Conservation (phyloP, 2,888 invertebrate genomes). For the Prosopocoilus inquinatus region DNA sequence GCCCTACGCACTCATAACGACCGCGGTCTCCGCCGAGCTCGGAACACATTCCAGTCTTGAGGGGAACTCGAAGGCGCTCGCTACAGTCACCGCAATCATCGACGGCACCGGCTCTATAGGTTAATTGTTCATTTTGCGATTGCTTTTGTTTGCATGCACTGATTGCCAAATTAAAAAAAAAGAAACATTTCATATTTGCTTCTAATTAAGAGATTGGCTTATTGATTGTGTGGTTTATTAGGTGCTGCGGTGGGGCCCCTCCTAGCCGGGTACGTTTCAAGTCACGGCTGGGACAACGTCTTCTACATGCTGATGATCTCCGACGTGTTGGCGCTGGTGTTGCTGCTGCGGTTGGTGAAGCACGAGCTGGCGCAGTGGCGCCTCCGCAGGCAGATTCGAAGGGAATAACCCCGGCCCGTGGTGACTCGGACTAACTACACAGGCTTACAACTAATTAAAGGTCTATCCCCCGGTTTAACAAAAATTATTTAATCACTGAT, state of each 20-base stretch:
- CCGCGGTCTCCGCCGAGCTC: slow-evolving; percentile 92
- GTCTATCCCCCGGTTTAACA: too few species aligned
- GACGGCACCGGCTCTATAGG: slow-evolving; percentile 94
- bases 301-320: slow-evolving; percentile 88
- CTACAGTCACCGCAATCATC: slow-evolving; percentile 97
- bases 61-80: slow-evolving; percentile 84
- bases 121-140: slow-evolving; percentile 36
- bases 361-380: slow-evolving; percentile 47
- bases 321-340: slow-evolving; percentile 73
- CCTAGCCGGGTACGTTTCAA: slow-evolving; percentile 78
- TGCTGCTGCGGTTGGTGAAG: slow-evolving; percentile 59
- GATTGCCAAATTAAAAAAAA: background rate
- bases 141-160: background rate
- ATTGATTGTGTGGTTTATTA: slow-evolving; percentile 44
- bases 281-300: slow-evolving; percentile 77
- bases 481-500: too few species aligned
- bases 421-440: too few species aligned
- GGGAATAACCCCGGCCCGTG: too few species aligned
- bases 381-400: slow-evolving; percentile 12
- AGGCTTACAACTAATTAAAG: too few species aligned
- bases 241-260: slow-evolving; percentile 93
- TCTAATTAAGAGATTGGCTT: background rate
- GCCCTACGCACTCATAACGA: slow-evolving; percentile 94
- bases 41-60: slow-evolving; percentile 84
- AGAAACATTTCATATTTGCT: background rate